Percentiles rank a stretch among this genome's conserved stretches.
These are phyloP conservation scores for Pundamilia nyererei DNA, from an alignment of 2,113 vertebrate species.

Conservation along the genomic window DNA sequence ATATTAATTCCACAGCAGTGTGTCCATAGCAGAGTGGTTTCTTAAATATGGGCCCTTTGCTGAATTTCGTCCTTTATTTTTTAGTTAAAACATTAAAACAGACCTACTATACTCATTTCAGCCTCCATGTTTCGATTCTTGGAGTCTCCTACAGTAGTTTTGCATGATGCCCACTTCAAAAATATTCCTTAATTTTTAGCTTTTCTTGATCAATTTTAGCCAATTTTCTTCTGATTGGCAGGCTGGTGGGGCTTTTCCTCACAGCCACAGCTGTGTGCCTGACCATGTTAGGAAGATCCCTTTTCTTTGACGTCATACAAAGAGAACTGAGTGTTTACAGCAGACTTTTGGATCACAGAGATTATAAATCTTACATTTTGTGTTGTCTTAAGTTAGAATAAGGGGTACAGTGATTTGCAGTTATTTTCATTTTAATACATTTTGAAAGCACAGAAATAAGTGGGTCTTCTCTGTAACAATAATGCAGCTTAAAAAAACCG, in stretches of 20 bases:
- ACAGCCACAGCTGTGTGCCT: background rate
- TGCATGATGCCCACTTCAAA: background rate
- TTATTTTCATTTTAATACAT: background rate
- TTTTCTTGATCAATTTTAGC: background rate
- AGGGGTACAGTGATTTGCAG: background rate
- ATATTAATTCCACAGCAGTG: background rate
- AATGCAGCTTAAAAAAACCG: background rate
- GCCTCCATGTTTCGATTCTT: fast-evolving
- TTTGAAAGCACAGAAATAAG: background rate
- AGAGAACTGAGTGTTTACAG: background rate
- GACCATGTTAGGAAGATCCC: background rate
- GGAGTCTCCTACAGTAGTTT: background rate
- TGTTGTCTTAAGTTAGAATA: background rate
- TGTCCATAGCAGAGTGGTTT: background rate
- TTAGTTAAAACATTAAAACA: background rate
- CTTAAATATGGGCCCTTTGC: background rate
- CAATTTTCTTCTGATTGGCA: background rate
- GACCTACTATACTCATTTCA: background rate
- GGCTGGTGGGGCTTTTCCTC: background rate
- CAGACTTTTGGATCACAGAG: background rate
- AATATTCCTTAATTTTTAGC: background rate
- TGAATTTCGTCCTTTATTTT: fast-evolving
- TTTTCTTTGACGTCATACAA: background rate
- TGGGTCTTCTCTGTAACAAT: background rate
- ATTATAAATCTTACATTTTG: background rate